Percentiles rank a stretch among this genome's conserved stretches.
phyloP scores from a whole-genome alignment of 2,888 invertebrate genomes.

The Portevinia maculata region DNA sequence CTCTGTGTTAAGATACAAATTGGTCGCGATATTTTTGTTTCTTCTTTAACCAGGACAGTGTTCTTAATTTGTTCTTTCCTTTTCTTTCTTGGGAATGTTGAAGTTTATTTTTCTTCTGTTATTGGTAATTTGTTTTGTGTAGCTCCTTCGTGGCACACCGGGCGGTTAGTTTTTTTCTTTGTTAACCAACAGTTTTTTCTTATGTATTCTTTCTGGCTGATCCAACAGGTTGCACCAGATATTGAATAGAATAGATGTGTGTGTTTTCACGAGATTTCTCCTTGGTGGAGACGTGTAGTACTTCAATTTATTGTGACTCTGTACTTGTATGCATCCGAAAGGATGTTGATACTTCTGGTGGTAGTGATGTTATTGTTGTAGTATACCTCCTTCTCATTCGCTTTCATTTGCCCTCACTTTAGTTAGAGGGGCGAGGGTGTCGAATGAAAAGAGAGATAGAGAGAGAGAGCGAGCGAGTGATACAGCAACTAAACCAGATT shows the following conservation, averaged over 20 bases:
- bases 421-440: constrained; percentile 7
- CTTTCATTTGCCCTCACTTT: constrained; percentile 62
- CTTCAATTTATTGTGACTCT: constrained; percentile 64
- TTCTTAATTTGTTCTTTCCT: constrained; percentile 44
- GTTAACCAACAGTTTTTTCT: constrained; percentile 55
- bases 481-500: constrained; percentile 73
- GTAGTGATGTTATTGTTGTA: constrained; percentile 41
- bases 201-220: constrained; percentile 57
- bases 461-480: constrained; percentile 3
- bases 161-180: constrained; percentile 32
- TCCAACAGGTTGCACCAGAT: constrained; percentile 73
- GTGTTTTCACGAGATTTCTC: constrained; percentile 63
- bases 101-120: constrained; percentile 41
- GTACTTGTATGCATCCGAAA: constrained; percentile 53
- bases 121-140: constrained; percentile 71
- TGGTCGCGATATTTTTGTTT: constrained; percentile 28
- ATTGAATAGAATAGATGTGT: constrained; percentile 33
- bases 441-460: not conserved
- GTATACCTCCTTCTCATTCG: constrained; percentile 62
- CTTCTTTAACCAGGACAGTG: constrained; percentile 37
- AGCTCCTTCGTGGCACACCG: constrained; percentile 71
- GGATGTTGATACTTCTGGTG: constrained; percentile 41
- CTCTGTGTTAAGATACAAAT: constrained; percentile 46
- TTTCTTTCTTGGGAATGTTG: constrained; percentile 19
- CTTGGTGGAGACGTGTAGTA: constrained; percentile 59